Evolutionary conservation across 2,797 vertebrate genomes (phyloP).

Genomic region (Erpetoichthys calabaricus): DNA sequence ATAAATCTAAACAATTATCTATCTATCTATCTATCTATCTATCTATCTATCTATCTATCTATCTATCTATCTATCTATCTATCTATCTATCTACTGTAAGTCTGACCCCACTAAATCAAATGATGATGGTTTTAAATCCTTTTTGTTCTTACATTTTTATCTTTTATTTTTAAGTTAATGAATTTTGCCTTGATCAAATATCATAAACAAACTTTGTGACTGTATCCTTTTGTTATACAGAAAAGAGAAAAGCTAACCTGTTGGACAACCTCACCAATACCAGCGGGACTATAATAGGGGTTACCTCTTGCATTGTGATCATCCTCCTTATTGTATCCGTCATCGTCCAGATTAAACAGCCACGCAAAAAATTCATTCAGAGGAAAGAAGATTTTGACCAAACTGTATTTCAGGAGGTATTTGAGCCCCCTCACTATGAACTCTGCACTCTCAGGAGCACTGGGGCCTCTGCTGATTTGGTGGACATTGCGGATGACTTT

Average conservation of each 20-base stretch:
- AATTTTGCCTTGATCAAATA: no score
- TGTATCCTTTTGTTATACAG: slow-evolving; percentile 39
- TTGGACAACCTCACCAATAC: slow-evolving; percentile 97
- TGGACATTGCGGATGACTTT: slow-evolving; percentile 85
- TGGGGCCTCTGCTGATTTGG: slow-evolving; percentile 71
- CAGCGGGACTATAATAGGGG: slow-evolving; percentile 87
- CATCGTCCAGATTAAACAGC: slow-evolving; percentile 95
- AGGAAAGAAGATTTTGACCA: slow-evolving; percentile 89
- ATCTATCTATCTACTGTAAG: no score
- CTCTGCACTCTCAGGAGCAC: slow-evolving; percentile 80
- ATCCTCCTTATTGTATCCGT: slow-evolving; percentile 87
- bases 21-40: no score
- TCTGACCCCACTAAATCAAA: no score
- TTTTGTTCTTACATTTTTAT: no score
- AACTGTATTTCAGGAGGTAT: slow-evolving; percentile 95
- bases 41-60: no score
- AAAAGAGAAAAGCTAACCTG: slow-evolving; percentile 85
- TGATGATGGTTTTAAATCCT: no score
- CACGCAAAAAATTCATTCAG: slow-evolving; percentile 90
- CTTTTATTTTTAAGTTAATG: no score
- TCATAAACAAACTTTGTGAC: no score
- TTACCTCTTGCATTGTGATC: slow-evolving; percentile 89
- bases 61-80: no score
- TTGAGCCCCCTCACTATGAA: slow-evolving; percentile 95
- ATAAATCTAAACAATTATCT: no score